Conservation (phyloP, 2,888 invertebrate genomes). For the Plebejus argus region DNA sequence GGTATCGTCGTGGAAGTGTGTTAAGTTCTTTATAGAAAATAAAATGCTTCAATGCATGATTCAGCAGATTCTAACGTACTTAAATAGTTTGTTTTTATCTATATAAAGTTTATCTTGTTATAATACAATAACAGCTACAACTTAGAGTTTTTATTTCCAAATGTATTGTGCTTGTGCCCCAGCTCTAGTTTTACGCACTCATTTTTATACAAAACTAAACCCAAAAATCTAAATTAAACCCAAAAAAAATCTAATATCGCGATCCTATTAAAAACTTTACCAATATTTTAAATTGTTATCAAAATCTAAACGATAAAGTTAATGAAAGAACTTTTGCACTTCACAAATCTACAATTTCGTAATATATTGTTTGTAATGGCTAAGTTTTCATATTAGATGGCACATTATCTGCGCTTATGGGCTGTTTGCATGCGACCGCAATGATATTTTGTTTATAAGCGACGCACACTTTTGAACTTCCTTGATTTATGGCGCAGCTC, state of each 20-base stretch:
- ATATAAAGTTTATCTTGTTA: neutral
- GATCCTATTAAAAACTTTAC: neutral
- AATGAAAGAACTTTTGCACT: slow-evolving; percentile 41
- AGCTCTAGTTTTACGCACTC: no score
- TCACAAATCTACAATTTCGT: slow-evolving; percentile 49
- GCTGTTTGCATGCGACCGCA: slow-evolving; percentile 69
- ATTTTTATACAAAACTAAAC: neutral
- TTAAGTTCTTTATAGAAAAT: neutral
- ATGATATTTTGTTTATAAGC: slow-evolving; percentile 34
- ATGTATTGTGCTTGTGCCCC: no score
- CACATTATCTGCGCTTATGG: slow-evolving; percentile 67
- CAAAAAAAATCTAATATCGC: neutral
- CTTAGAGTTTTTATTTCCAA: neutral
- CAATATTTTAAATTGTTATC: slow-evolving; percentile 33
- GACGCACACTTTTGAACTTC: slow-evolving; percentile 34
- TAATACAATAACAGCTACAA: neutral
- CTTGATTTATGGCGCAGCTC: neutral
- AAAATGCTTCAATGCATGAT: neutral
- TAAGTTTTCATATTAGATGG: slow-evolving; percentile 66
- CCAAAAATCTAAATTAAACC: neutral
- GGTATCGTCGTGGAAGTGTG: neutral
- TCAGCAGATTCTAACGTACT: neutral
- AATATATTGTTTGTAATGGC: slow-evolving; percentile 66
- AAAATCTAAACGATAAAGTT: slow-evolving; percentile 37
- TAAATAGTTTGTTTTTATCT: neutral